A percentile compares a stretch with the other conserved stretches of the same genome.
These are phyloP conservation scores for Ceratitis capitata DNA, from an alignment of 1,140 invertebrate genomes.

Conservation along the genomic window DNA sequence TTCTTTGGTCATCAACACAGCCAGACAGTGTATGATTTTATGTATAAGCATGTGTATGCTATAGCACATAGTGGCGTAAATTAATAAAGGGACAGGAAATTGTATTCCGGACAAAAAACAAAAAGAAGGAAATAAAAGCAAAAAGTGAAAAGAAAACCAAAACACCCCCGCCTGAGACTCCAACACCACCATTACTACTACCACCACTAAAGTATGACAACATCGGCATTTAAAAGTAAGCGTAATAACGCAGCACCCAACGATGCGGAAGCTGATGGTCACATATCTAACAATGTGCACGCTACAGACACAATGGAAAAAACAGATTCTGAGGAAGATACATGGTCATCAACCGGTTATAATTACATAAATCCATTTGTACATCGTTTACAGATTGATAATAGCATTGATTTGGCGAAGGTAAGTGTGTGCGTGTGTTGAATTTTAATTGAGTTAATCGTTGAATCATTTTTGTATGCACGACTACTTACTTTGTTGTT, in stretches of 20 bases:
- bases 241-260: slow-evolving; percentile 19
- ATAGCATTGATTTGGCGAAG: slow-evolving; percentile 86
- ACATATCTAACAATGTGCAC: background rate
- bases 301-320: slow-evolving; percentile 46
- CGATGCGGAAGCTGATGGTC: background rate
- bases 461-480: too few relatives aligned
- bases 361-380: slow-evolving; percentile 81
- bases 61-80: background rate
- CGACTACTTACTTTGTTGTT: too few relatives aligned
- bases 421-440: too few relatives aligned
- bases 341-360: slow-evolving; percentile 67
- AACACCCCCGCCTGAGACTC: background rate
- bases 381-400: slow-evolving; percentile 83
- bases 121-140: too few relatives aligned
- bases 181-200: too few relatives aligned
- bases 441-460: background rate
- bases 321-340: slow-evolving; percentile 57
- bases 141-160: background rate
- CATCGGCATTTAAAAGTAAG: slow-evolving; percentile 41
- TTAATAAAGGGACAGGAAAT: slow-evolving; percentile 14
- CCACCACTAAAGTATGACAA: slow-evolving; percentile 40
- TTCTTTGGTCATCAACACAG: background rate
- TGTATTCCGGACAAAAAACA: background rate
- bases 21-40: background rate
- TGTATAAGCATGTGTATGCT: background rate